phyloP scores from a whole-genome alignment of 2,888 invertebrate species.

The Hypercompe scribonia region DNA sequence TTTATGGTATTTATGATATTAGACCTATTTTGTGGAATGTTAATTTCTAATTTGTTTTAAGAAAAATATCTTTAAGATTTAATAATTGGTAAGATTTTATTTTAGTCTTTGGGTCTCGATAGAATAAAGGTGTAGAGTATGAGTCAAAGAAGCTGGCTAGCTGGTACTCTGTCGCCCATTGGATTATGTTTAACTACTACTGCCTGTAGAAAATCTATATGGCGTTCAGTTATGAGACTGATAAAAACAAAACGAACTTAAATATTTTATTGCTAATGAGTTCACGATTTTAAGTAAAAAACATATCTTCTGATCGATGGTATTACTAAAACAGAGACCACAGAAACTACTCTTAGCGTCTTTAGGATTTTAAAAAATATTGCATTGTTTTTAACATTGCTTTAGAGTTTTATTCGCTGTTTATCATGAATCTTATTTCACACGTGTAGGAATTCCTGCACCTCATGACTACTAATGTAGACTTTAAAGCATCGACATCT shows the following conservation, averaged over 20 bases:
- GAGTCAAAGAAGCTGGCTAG: constrained; percentile 1
- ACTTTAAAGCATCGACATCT: no score
- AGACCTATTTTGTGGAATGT: no score
- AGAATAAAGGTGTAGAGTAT: constrained; percentile 6
- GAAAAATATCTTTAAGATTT: neutral
- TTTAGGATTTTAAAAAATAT: no score
- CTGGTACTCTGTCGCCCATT: constrained; percentile 1
- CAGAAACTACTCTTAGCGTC: no score
- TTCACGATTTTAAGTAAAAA: neutral
- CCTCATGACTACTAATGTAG: neutral
- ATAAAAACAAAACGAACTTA: neutral
- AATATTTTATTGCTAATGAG: neutral
- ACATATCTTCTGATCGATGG: neutral
- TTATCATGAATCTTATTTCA: neutral
- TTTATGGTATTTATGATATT: no score
- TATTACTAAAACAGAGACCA: neutral
- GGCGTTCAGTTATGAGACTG: neutral
- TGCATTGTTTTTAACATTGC: no score
- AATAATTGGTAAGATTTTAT: no score
- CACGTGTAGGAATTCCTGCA: neutral
- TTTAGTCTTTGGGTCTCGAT: neutral
- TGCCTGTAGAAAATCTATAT: neutral
- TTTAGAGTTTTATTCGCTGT: neutral
- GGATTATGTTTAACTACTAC: neutral
- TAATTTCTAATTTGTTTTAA: no score